Conservation (phyloP, 2,888 invertebrate species). For the Eilema griseolum region DNA sequence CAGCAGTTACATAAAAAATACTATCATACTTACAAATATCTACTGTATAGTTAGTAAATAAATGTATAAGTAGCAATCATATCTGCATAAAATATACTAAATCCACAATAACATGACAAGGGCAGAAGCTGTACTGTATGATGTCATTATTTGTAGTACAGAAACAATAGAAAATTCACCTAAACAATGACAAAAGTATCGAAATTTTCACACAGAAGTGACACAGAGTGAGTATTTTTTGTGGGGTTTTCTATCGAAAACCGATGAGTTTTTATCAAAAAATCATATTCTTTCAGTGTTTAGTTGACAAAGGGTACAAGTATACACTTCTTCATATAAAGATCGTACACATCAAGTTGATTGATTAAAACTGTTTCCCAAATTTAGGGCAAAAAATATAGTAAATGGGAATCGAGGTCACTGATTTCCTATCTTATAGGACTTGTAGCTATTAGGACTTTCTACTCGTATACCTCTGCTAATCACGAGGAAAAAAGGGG, state of each 20-base stretch:
- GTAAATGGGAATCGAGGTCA: conserved; percentile 65
- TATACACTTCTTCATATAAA: too few relatives aligned
- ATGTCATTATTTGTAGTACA: conserved; percentile 4
- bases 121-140: background rate
- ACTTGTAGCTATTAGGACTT: background rate
- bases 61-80: background rate
- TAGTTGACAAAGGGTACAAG: too few relatives aligned
- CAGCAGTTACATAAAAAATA: background rate
- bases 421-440: conserved; percentile 41
- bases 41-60: background rate
- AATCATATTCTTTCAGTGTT: background rate
- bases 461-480: background rate
- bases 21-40: background rate
- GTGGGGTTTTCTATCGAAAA: background rate
- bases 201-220: background rate
- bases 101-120: background rate
- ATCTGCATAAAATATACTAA: background rate
- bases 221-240: too few relatives aligned
- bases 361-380: conserved; percentile 26
- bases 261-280: too few relatives aligned
- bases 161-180: background rate
- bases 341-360: conserved; percentile 15
- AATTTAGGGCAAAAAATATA: conserved; percentile 52
- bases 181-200: background rate
- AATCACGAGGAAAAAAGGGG: conserved; percentile 41